Conservation (phyloP, 53 echinoderm and acorn worm species). For the Holothuria leucospilota region DNA sequence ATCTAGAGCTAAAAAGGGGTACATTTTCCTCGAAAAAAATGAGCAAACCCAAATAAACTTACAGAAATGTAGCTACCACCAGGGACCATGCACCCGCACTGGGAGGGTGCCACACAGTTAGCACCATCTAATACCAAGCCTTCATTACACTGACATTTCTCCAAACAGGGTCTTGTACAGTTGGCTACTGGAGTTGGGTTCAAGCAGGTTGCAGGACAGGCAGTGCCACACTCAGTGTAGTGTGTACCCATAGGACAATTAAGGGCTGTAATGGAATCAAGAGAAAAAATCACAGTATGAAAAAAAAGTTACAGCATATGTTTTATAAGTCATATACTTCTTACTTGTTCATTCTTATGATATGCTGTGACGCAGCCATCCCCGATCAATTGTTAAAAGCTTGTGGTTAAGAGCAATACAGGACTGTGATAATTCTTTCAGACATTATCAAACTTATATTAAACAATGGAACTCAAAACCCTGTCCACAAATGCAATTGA, state of each 20-base stretch:
- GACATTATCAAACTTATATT: not conserved
- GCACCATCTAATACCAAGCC: constrained; percentile 51
- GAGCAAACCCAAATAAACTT: not conserved
- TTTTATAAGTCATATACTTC: no score
- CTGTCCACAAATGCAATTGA: no score
- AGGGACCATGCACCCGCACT: constrained; percentile 58
- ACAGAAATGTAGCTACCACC: constrained; percentile 58
- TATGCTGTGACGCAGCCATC: no score
- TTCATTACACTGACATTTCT: constrained; percentile 60
- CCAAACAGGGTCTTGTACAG: constrained; percentile 69
- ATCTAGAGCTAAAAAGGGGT: no score
- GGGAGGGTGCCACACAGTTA: constrained; percentile 21
- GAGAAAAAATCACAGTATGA: no score
- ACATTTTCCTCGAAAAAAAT: no score
- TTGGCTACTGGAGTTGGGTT: constrained; percentile 21
- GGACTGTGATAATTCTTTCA: no score
- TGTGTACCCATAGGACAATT: constrained; percentile 61
- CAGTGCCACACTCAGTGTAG: constrained; percentile 69
- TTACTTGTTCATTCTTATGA: no score
- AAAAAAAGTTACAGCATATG: no score
- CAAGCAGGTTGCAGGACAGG: constrained; percentile 77
- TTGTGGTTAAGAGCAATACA: no score
- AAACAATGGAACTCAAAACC: no score
- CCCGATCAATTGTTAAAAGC: no score
- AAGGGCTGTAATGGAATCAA: constrained; percentile 46